phyloP scores from a whole-genome alignment of 2,888 invertebrate species.

The Parapristionchus giblindavisi region DNA sequence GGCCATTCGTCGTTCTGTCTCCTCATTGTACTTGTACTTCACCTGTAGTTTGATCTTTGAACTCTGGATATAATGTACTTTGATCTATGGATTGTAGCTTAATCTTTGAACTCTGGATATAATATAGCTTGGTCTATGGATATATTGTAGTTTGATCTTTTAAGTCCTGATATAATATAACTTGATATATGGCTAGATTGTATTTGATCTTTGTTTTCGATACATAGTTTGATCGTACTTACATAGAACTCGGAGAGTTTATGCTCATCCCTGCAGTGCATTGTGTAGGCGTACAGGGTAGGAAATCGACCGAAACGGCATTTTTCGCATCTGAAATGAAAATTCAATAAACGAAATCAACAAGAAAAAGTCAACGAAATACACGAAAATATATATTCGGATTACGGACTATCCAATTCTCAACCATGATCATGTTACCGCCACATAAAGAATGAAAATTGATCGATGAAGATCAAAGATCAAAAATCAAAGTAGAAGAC shows the following conservation, averaged over 20 bases:
- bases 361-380: too few relatives aligned
- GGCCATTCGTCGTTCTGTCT: constrained; percentile 12
- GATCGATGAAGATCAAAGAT: constrained; percentile 1
- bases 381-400: too few relatives aligned
- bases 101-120: neutral
- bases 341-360: neutral
- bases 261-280: constrained; percentile 52
- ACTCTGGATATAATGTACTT: neutral
- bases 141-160: neutral
- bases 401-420: neutral
- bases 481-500: neutral
- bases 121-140: neutral
- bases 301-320: constrained; percentile 60
- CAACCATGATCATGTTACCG: neutral
- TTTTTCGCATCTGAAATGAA: constrained; percentile 54
- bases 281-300: constrained; percentile 55
- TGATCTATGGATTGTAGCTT: neutral
- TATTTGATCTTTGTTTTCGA: neutral
- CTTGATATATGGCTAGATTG: neutral
- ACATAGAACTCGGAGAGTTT: constrained; percentile 54
- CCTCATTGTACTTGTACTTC: constrained; percentile 29
- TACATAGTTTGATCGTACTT: constrained; percentile 23
- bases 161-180: neutral
- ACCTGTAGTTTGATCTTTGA: constrained; percentile 12
- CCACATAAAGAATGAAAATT: neutral